These are phyloP conservation scores for Eueremaeus valkanovi DNA, from an alignment of 2,888 invertebrate species.

Conservation along the genomic window DNA sequence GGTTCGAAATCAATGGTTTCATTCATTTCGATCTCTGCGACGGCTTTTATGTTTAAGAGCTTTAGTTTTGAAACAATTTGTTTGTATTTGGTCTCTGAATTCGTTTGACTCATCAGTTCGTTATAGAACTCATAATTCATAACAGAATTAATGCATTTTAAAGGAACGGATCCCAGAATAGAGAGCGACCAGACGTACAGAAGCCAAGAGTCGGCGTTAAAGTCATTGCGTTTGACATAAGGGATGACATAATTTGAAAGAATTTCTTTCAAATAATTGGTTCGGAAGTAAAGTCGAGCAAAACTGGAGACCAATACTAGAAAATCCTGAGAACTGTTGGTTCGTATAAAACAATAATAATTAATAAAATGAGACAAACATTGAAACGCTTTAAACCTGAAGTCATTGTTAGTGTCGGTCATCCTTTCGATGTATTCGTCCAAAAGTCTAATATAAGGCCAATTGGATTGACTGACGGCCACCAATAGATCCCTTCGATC, in stretches of 20 bases:
- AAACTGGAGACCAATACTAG: slow-evolving; percentile 31
- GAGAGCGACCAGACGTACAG: slow-evolving; percentile 39
- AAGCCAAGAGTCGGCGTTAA: slow-evolving; percentile 29
- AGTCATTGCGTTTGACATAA: not conserved
- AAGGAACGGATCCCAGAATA: slow-evolving; percentile 26
- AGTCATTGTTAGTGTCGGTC: slow-evolving; percentile 30
- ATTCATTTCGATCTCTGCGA: slow-evolving; percentile 11
- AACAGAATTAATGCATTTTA: slow-evolving; percentile 19
- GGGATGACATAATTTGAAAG: slow-evolving; percentile 23
- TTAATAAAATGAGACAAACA: too few species aligned
- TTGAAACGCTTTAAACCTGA: slow-evolving; percentile 25
- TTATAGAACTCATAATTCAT: slow-evolving; percentile 16
- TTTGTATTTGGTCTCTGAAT: not conserved
- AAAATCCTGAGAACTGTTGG: slow-evolving; percentile 36
- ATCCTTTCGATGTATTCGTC: slow-evolving; percentile 35
- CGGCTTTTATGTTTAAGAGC: slow-evolving; percentile 24
- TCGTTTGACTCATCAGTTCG: not conserved
- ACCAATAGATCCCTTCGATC: slow-evolving; percentile 34
- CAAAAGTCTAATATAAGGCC: slow-evolving; percentile 30
- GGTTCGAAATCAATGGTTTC: slow-evolving; percentile 1
- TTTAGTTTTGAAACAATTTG: not conserved
- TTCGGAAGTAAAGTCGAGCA: slow-evolving; percentile 28
- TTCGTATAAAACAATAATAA: not conserved
- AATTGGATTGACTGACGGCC: slow-evolving; percentile 36
- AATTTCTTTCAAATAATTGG: slow-evolving; percentile 6